phyloP scores from a whole-genome alignment of 2,888 invertebrate genomes.

The Pollenia amentaria region DNA sequence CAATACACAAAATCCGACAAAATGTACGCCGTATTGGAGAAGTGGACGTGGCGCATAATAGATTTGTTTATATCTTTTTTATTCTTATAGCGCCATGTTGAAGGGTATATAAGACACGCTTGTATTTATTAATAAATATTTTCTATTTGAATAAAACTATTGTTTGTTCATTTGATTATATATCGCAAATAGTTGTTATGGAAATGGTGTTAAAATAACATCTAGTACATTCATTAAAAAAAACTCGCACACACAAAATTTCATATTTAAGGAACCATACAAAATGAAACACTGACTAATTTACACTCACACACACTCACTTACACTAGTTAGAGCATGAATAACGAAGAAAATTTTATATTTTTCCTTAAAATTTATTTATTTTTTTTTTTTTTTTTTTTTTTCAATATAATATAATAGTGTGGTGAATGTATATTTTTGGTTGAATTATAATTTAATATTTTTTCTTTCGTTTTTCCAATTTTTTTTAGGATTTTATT shows the following conservation, averaged over 20 bases:
- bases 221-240: slow-evolving; percentile 50
- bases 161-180: not conserved
- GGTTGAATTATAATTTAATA: slow-evolving; percentile 55
- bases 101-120: no score
- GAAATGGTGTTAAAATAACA: slow-evolving; percentile 48
- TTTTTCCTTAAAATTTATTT: slow-evolving; percentile 49
- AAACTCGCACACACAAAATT: slow-evolving; percentile 52
- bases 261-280: slow-evolving; percentile 64
- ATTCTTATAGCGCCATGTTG: no score
- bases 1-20: no score
- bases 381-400: slow-evolving; percentile 39
- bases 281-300: slow-evolving; percentile 63
- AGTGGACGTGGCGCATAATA: no score
- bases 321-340: slow-evolving; percentile 38
- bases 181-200: not conserved
- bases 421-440: slow-evolving; percentile 56
- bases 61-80: no score
- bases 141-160: no score
- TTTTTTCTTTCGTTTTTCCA: slow-evolving; percentile 47
- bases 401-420: slow-evolving; percentile 1
- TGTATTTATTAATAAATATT: no score
- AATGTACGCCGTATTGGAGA: no score
- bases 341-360: slow-evolving; percentile 50
- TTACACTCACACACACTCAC: slow-evolving; percentile 57
- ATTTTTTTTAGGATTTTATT: slow-evolving; percentile 36